phyloP scores from a whole-genome alignment of 2,888 invertebrate species.

The Helicoverpa assulta region DNA sequence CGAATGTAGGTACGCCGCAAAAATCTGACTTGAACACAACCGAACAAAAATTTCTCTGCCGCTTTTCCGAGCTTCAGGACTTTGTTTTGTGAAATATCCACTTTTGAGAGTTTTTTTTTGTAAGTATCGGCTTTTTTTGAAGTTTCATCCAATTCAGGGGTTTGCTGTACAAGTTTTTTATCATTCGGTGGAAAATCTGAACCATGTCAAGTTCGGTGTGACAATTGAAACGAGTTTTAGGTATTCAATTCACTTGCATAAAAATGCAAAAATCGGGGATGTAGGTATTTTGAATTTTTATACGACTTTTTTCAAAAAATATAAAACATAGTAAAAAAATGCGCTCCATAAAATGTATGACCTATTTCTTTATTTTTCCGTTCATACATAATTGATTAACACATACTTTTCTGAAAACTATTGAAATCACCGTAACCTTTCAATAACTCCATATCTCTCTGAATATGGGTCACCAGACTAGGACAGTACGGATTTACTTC shows the following conservation, averaged over 20 bases:
- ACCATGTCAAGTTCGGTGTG: neutral
- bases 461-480: constrained; percentile 7
- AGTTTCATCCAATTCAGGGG: neutral
- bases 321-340: too few relatives aligned
- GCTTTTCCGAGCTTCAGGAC: neutral
- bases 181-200: neutral
- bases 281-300: too few relatives aligned
- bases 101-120: neutral
- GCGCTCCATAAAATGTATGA: too few relatives aligned
- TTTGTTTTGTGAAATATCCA: constrained; percentile 8
- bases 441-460: constrained; percentile 1
- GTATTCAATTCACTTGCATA: neutral
- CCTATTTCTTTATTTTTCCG: neutral
- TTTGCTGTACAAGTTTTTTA: neutral
- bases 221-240: neutral
- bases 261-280: neutral
- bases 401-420: neutral
- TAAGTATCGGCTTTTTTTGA: neutral
- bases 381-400: neutral
- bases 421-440: neutral
- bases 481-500: constrained; percentile 5
- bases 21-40: constrained; percentile 39
- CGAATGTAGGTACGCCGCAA: constrained; percentile 48
- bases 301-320: too few relatives aligned
- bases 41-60: neutral